Evolutionary conservation across 2,888 invertebrate species (phyloP), one percentile per base, ranked within the genome.

Genomic region (Coenonympha arcania): DNA sequence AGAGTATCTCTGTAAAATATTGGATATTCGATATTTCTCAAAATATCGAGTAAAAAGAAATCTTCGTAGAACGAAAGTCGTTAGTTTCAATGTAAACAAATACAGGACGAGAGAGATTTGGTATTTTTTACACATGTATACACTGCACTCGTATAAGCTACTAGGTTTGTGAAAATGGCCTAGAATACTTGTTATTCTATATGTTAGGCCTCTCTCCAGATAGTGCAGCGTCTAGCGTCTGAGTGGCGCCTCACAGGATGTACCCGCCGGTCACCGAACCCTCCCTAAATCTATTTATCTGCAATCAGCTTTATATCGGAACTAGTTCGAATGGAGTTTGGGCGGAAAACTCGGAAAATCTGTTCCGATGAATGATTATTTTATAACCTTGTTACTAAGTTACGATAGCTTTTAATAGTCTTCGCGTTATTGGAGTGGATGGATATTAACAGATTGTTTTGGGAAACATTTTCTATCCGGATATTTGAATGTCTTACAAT

Each of bases 161-260:
- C n/a, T n/a, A n/a, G 16, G 8, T 33, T 4, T 2, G 11, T 20
- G 11, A 2, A 11, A 36, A 36, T 20, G 11, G 15, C 22, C 22
- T 15, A 39, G 13, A 15, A 22, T 24, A 4, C 9, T 24, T 22
- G 15, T 22, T 39, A 22, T 39, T 24, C 4, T 20, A 6, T 20
- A 6, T 15, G 24, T 39, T 24, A 39, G 24, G 39, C 15, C 24
- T 39, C 1, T 9, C 19, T 33, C 13, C 15, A 33, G 43, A 30
- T 33, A 44, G 33, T 44, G 33, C 52, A 55, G 43, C 46, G 43
- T 49, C 13, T 24, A 34, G 28, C 55, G 55, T 13, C 55, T 33
- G 2, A 15, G 6, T 39, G 55, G 55, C 55, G 55, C 55, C 55
- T 39, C 20, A 9, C 34, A 47, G 33, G 52, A 53, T 30, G 50